phyloP scores from a whole-genome alignment of 2,113 vertebrate genomes.

The Oreochromis niloticus region DNA sequence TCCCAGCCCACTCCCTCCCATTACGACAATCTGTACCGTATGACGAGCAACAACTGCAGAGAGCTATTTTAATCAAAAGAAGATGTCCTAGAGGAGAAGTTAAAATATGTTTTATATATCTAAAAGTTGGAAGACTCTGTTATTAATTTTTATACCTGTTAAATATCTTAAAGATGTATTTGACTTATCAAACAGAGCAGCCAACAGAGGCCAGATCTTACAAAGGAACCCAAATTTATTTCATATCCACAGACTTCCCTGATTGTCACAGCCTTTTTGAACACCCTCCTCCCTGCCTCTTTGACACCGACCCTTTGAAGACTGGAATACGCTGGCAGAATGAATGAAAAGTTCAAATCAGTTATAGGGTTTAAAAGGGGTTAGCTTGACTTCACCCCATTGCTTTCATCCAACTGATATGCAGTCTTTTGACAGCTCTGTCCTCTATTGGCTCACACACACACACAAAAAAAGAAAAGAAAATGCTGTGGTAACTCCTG shows the following conservation, averaged over 20 bases:
- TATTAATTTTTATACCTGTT: conserved; percentile 62
- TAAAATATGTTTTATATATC: conserved; percentile 53
- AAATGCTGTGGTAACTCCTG: neutral
- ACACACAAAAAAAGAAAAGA: neutral
- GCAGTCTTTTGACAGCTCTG: conserved; percentile 32
- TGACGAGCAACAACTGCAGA: conserved; percentile 46
- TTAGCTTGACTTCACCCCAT: conserved; percentile 46
- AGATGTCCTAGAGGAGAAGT: conserved; percentile 41
- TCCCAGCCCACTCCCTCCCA: neutral
- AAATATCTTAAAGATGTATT: conserved; percentile 66
- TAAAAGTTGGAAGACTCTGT: conserved; percentile 37
- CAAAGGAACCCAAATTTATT: conserved; percentile 41
- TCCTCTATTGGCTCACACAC: conserved; percentile 23
- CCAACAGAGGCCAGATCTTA: conserved; percentile 20
- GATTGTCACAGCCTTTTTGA: conserved; percentile 60
- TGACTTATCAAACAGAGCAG: conserved; percentile 53
- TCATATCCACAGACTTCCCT: conserved; percentile 43
- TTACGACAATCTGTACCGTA: conserved; percentile 37
- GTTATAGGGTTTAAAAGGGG: conserved; percentile 53
- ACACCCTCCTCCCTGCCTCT: conserved; percentile 30
- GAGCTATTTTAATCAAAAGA: conserved; percentile 60
- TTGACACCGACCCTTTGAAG: conserved; percentile 57
- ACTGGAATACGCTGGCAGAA: conserved; percentile 31
- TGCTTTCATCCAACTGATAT: conserved; percentile 33
- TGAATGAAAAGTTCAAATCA: conserved; percentile 61